Evolutionary conservation across 64 coral and sea anemone species (phyloP).

Genomic region (Pocillopora damicornis): DNA sequence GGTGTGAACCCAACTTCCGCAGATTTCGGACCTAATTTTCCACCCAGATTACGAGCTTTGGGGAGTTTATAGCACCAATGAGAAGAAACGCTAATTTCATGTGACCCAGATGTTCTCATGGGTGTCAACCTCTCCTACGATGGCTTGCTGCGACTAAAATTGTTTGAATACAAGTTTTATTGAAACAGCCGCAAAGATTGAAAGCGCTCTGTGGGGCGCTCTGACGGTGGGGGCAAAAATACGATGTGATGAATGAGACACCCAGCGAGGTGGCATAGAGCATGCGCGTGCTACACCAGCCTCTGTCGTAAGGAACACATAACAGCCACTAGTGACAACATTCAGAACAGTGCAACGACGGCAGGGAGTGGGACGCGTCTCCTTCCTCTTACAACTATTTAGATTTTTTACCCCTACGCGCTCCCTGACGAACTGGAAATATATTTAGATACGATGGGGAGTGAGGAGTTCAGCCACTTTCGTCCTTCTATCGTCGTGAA

Average conservation of each 20-base stretch:
- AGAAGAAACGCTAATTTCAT: slow-evolving; percentile 20
- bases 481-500: slow-evolving; percentile 30
- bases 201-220: slow-evolving; percentile 42
- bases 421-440: not conserved
- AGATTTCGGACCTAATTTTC: not conserved
- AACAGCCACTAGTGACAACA: slow-evolving; percentile 1
- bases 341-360: slow-evolving; percentile 7
- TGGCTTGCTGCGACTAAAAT: slow-evolving; percentile 41
- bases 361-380: not conserved
- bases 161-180: slow-evolving; percentile 52
- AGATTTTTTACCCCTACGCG: not conserved
- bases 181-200: slow-evolving; percentile 53
- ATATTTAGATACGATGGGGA: not conserved
- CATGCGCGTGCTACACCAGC: slow-evolving; percentile 5
- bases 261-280: slow-evolving; percentile 13
- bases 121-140: slow-evolving; percentile 23
- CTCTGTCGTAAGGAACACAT: not conserved
- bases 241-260: slow-evolving; percentile 40
- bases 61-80: slow-evolving; percentile 1
- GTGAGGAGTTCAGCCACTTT: slow-evolving; percentile 15
- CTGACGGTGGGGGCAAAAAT: slow-evolving; percentile 49
- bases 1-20: not conserved
- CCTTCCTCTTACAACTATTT: not conserved
- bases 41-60: not conserved
- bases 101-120: slow-evolving; percentile 36